Base-by-base conservation (phyloP, 2,888 invertebrate species). In the Pocota personata region DNA sequence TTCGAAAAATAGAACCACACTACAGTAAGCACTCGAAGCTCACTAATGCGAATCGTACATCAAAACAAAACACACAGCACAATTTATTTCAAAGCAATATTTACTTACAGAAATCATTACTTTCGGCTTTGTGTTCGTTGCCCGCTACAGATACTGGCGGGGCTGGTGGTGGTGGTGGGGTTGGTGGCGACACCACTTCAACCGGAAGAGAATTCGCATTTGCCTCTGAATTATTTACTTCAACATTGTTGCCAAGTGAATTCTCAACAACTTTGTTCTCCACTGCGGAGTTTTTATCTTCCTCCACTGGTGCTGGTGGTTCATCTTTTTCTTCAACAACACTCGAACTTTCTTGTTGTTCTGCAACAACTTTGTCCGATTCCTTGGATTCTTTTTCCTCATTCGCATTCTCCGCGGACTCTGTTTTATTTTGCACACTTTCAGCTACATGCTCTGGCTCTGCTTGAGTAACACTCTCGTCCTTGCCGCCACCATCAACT, bases 401-500 rank as follows among this genome's bases (percentile, higher is more conserved):
- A 50, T 55, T 62, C 37, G 82, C 27, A 57, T 76, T 79, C 46
- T 60, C 75, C 35, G 62, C 35, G 19, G 67, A 37, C 82, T 82
- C 87, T 88, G 50, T 73, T 82, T 52, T 14, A 8, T 37, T 62
- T 66, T 73, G 46, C 21, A 52, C 12, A 62, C 76, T 80, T 7
- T 75, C 76, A 30, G 35, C 37, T 2, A 43, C 35, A 55, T 37
- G 30, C 48, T 73, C 76, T 32, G 73, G 10, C 50, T 67, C 43
- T 55, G 50, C 60, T 77, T 62, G 82, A 21, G 52, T 73, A 6
- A 52, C 58, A 46, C 67, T 76, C 10, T 79, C 87, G 8, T 79
- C 78, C 77, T 88, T 88, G 72, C 55, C 43, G 0, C 32, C 87
- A 48, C 88, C 88, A 89, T 92, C 92, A 27, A 92, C 90, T 57